Conservation (phyloP, 1,140 invertebrate genomes). For the Drosophila burlai region DNA sequence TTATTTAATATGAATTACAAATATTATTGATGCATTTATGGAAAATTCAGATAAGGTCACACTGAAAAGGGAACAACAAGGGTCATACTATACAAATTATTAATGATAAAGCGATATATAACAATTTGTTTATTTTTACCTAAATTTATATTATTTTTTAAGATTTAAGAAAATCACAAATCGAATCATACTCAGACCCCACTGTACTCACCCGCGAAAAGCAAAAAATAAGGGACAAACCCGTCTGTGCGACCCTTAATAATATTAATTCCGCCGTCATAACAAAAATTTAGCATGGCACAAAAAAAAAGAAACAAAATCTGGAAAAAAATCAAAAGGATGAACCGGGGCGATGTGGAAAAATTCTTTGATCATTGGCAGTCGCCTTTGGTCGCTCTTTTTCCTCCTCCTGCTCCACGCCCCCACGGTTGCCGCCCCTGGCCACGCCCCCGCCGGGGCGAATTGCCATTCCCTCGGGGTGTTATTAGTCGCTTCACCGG, state of each 20-base stretch:
- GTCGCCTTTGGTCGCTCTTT: constrained; percentile 27
- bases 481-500: constrained; percentile 79
- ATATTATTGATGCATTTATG: background rate
- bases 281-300: constrained; percentile 80
- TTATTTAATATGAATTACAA: background rate
- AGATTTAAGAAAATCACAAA: background rate
- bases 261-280: constrained; percentile 82
- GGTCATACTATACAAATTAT: background rate
- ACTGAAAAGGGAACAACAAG: background rate
- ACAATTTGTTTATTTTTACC: no score
- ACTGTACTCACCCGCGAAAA: background rate
- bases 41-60: background rate
- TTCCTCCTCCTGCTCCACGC: background rate
- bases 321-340: constrained; percentile 30
- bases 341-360: constrained; percentile 60
- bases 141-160: no score
- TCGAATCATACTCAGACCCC: background rate
- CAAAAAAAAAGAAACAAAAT: constrained; percentile 20
- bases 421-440: constrained; percentile 7
- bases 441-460: constrained; percentile 33
- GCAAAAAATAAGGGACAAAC: constrained; percentile 37
- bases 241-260: constrained; percentile 71
- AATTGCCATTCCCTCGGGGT: constrained; percentile 66
- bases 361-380: constrained; percentile 80
- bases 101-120: no score